Evolutionary conservation across 2,797 vertebrate genomes (phyloP), one percentile per base, ranked within the genome.

Genomic region (Tangara arthus): DNA sequence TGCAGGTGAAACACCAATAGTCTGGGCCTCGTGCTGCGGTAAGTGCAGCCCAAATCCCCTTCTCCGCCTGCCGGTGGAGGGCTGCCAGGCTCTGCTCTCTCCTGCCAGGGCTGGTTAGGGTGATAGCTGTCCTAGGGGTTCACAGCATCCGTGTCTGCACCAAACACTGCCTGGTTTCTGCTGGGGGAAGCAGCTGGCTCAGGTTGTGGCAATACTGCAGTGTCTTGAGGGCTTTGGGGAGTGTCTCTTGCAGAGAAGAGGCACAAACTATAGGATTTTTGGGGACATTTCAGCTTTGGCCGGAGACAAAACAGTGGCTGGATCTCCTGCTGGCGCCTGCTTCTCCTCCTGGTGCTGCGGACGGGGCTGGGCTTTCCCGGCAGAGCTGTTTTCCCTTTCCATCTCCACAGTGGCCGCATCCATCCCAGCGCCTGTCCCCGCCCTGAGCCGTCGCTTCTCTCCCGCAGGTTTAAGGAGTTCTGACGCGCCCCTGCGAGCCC

Each of bases 381-480:
- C 22, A 4, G 53, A 37, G 59, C 56, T 3, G 1, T 14, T 34
- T 30, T 28, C 24, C 59, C 11, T 55, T 53, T 10, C 41, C 41
- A 0, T 12, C 20, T 41, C 50, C 0, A 1, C 5, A 0, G 82
- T 1, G 28, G 3, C 28, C 26, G 0, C 46, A 0, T 1, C 0
- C 2, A 7, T 9, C 44, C 53, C 79, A 5, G 0, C 1, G 0
- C 6, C 41, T 0, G 1, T 27, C 15, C n/a, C 11, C 0, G 1
- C 0, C 1, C 92, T 93, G 66, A 93, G 82, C 81, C 11, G n/a
- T 34, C 2, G 2, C 76, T 79, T 87, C 71, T 95, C 46, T 90
- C 65, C 79, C 15, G 3, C 95, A 97, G 97, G 89, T 97, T 91
- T 89, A 60, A 94, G 90, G 94, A 96, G 77, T 94, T 97, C 17